Evolutionary conservation across 2,113 vertebrate genomes (phyloP).

Genomic region (Carollia perspicillata): DNA sequence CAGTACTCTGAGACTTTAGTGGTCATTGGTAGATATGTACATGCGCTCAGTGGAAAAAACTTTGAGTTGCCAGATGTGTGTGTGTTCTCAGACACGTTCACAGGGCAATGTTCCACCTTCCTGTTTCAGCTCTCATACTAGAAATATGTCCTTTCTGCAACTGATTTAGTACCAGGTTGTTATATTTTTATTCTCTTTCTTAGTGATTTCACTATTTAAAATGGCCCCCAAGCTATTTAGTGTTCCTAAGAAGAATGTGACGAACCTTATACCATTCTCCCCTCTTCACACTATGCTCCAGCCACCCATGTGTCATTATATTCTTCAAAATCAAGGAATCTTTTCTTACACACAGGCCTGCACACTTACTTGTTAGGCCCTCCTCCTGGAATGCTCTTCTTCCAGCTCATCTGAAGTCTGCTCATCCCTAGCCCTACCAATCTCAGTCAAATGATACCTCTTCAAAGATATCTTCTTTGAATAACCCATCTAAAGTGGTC

Average conservation of each 20-base stretch:
- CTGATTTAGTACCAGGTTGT: background rate
- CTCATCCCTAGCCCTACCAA: background rate
- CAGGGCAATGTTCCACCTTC: background rate
- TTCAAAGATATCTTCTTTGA: conserved; percentile 35
- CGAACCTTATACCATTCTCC: background rate
- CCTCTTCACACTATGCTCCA: background rate
- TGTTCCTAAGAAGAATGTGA: background rate
- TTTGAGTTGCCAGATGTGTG: background rate
- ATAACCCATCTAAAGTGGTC: background rate
- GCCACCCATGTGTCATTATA: background rate
- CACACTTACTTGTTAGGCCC: background rate
- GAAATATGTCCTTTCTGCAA: background rate
- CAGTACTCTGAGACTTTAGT: background rate
- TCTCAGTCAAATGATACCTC: background rate
- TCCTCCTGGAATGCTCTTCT: background rate
- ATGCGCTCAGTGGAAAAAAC: background rate
- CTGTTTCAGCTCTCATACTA: background rate
- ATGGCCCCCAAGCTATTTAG: background rate
- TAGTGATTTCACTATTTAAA: background rate
- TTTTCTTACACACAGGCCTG: background rate
- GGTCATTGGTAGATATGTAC: background rate
- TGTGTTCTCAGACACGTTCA: background rate
- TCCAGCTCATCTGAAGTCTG: background rate
- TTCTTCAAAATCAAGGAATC: background rate
- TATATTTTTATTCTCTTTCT: background rate